phyloP scores from a whole-genome alignment of 2,113 vertebrate genomes.

The Neotoma lepida region DNA sequence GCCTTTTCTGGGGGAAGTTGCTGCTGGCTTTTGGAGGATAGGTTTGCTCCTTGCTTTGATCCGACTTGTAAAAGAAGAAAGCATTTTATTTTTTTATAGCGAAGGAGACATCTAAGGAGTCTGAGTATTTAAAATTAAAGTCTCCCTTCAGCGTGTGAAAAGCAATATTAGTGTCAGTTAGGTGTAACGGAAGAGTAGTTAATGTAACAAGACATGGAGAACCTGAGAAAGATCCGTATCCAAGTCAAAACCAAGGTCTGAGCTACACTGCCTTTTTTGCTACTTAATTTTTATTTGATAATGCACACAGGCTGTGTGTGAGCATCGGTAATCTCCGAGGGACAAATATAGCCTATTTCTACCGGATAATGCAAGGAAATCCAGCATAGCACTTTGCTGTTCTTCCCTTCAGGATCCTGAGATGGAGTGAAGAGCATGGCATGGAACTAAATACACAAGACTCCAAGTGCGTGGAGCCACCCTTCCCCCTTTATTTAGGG shows the following conservation, averaged over 20 bases:
- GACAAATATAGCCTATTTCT: neutral
- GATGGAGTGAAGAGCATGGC: neutral
- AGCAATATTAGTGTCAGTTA: constrained; percentile 69
- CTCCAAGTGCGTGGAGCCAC: neutral
- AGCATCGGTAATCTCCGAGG: neutral
- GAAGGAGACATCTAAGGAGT: constrained; percentile 66
- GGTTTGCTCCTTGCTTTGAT: constrained; percentile 69
- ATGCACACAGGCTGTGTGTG: neutral
- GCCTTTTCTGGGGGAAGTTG: constrained; percentile 50
- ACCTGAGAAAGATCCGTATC: constrained; percentile 16
- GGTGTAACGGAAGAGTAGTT: constrained; percentile 47
- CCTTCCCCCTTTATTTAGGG: neutral
- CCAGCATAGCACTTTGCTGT: neutral
- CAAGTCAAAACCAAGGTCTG: constrained; percentile 55
- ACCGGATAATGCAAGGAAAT: neutral
- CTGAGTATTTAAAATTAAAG: constrained; percentile 72
- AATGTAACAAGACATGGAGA: constrained; percentile 57
- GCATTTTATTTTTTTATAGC: constrained; percentile 63
- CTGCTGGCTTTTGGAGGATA: constrained; percentile 59
- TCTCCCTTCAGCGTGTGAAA: constrained; percentile 39
- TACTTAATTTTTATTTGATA: constrained; percentile 69
- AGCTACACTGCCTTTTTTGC: constrained; percentile 25
- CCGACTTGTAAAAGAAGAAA: constrained; percentile 75
- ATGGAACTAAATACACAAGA: neutral
- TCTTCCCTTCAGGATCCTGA: neutral